These are phyloP conservation scores for Drosophila novamexicana DNA, from an alignment of 1,140 invertebrate genomes.

Conservation along the genomic window DNA sequence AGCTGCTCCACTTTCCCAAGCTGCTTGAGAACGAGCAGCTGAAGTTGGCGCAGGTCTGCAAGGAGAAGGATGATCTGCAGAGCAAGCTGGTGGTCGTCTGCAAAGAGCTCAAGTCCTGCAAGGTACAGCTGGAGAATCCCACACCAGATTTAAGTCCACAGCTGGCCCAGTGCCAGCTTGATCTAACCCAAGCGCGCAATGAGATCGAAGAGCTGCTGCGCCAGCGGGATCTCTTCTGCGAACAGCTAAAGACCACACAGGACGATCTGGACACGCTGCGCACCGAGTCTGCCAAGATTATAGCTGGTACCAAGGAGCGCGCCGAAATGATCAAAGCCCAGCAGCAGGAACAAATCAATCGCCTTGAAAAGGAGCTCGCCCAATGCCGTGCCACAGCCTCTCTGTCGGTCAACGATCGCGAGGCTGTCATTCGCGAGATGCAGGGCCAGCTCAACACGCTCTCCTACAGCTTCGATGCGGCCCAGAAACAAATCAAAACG, in stretches of 20 bases:
- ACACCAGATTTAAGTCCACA: constrained; percentile 62
- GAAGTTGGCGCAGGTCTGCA: constrained; percentile 89
- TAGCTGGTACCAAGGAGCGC: constrained; percentile 88
- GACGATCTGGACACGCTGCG: constrained; percentile 88
- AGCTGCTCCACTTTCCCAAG: constrained; percentile 89
- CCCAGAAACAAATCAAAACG: constrained; percentile 83
- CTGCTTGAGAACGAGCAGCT: constrained; percentile 90
- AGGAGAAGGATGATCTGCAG: constrained; percentile 84
- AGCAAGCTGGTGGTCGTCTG: constrained; percentile 74
- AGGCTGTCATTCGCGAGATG: constrained; percentile 86
- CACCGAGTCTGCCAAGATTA: constrained; percentile 89
- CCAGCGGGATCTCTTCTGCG: constrained; percentile 78
- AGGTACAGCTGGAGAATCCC: constrained; percentile 54
- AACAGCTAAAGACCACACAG: constrained; percentile 85
- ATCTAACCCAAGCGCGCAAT: constrained; percentile 56
- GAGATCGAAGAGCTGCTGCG: constrained; percentile 67
- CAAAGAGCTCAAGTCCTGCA: constrained; percentile 74
- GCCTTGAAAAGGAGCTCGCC: constrained; percentile 88
- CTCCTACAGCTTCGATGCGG: constrained; percentile 81
- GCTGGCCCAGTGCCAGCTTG: constrained; percentile 72
- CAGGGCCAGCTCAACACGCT: constrained; percentile 77
- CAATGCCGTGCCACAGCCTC: constrained; percentile 87
- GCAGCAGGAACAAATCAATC: constrained; percentile 87
- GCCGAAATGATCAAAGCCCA: constrained; percentile 87
- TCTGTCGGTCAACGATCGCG: constrained; percentile 87